Base-by-base conservation (phyloP, 2,113 vertebrate species). In the Microcebus tavaratra region DNA sequence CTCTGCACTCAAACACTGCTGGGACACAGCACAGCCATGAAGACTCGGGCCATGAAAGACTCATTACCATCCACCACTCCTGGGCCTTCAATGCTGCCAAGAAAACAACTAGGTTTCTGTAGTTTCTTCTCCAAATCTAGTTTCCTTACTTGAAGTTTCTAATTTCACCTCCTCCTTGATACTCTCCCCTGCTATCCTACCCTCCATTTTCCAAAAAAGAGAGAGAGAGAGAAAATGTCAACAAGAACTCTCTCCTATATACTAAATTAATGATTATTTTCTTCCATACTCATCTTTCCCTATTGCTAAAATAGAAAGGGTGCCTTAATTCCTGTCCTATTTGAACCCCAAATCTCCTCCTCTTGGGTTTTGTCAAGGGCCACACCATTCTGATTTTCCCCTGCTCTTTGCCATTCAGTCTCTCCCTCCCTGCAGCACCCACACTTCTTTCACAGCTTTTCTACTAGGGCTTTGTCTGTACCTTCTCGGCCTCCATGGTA, bases 371-470 rank as follows among this genome's bases (percentile, higher is more conserved):
- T 36, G 25, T 14, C 17, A 23, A 67, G 27, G 67, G 50, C 6
- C 2, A 25, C 45, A 20, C 53, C 17, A 1, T 31, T 4, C 18
- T n/a, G 31, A 67, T 34, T 18, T 18, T 70, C 15, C 23, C 45
- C 48, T 20, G 6, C 34, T 42, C 39, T 88, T 70, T 9, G 6
- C 23, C 39, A 0, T 6, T 67, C 18, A n/a, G 2, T 4, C 11
- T 48, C 45, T 18, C 1, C 23, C 1, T n/a, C 14, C 12, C 7
- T 5, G 6, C 7, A 34, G 3, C 12, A 5, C 31, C 11, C 17
- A 70, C 23, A 7, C 25, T 29, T n/a, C 25, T 36, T 63, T 36
- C n/a, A 20, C 3, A 8, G 13, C 15, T 6, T 80, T 85, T 39
- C 36, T 23, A 29, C 34, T 2, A 0, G 18, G 42, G 21, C 20